Evolutionary conservation across 64 coral and sea anemone species (phyloP).

Genomic region (Trachythela sp.): DNA sequence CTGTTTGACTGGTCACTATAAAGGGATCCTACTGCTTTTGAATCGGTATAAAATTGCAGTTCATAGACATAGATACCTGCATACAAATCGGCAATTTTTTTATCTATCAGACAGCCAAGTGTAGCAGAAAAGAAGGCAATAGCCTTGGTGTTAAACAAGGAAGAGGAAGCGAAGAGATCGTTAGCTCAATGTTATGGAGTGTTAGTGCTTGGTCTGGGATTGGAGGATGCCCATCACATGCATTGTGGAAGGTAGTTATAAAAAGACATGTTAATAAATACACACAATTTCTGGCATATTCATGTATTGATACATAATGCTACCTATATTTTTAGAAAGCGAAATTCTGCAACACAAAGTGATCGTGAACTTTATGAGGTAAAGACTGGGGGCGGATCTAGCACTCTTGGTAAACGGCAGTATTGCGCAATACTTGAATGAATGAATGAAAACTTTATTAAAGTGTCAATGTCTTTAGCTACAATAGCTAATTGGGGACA

Average conservation of each 20-base stretch:
- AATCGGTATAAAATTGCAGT: neutral
- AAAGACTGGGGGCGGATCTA: too few relatives aligned
- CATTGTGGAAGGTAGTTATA: constrained; percentile 67
- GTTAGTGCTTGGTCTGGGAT: constrained; percentile 72
- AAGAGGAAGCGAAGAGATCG: constrained; percentile 80
- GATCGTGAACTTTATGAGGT: constrained; percentile 3
- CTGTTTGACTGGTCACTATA: too few relatives aligned
- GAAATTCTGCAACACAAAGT: constrained; percentile 62
- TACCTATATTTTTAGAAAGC: constrained; percentile 54
- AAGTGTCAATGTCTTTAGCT: too few relatives aligned
- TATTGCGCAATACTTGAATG: too few relatives aligned
- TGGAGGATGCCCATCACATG: constrained; percentile 90
- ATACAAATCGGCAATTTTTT: neutral
- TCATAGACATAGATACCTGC: too few relatives aligned
- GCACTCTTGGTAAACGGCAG: too few relatives aligned
- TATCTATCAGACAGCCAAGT: constrained; percentile 66
- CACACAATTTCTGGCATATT: neutral
- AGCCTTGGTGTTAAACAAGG: constrained; percentile 74
- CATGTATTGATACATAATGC: neutral
- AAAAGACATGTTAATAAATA: neutral
- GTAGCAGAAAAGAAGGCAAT: constrained; percentile 72
- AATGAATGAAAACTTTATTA: neutral
- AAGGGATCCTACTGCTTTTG: too few relatives aligned
- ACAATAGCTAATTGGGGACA: too few relatives aligned
- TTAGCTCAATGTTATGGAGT: constrained; percentile 77